Conservation (phyloP, 2,888 invertebrate species). For the Acrobasis repandana region DNA sequence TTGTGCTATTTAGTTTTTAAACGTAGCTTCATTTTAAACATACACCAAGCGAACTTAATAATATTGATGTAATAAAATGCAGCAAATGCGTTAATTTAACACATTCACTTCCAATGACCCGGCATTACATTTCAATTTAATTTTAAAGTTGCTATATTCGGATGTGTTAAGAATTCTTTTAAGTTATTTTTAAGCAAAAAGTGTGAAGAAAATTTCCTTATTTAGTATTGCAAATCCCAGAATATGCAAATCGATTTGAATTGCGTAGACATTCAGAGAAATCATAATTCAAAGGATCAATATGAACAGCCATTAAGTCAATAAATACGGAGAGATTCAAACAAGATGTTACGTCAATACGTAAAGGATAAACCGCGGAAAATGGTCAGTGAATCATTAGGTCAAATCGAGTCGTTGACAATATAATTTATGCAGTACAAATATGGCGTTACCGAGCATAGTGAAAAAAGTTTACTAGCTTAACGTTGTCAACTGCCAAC, state of each 20-base stretch:
- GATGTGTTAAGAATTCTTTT: background rate
- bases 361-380: slow-evolving; percentile 68
- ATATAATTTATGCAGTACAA: slow-evolving; percentile 70
- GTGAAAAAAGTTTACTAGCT: slow-evolving; percentile 43
- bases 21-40: background rate
- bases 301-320: slow-evolving; percentile 3
- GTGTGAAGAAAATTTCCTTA: background rate
- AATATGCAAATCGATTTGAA: slow-evolving; percentile 2
- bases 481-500: slow-evolving; percentile 41
- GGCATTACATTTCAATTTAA: too few relatives aligned
- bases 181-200: background rate
- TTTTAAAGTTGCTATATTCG: too few relatives aligned
- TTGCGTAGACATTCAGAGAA: slow-evolving; percentile 12
- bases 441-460: slow-evolving; percentile 49
- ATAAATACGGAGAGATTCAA: slow-evolving; percentile 38
- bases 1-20: slow-evolving; percentile 5
- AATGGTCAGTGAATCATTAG: slow-evolving; percentile 79
- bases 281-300: slow-evolving; percentile 12
- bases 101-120: too few relatives aligned
- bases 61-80: too few relatives aligned
- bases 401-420: slow-evolving; percentile 76
- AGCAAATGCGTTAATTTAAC: too few relatives aligned
- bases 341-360: slow-evolving; percentile 15
- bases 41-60: too few relatives aligned
- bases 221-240: slow-evolving; percentile 12